Base-by-base conservation (phyloP, 2,888 invertebrate species). In the Axea sp. region DNA sequence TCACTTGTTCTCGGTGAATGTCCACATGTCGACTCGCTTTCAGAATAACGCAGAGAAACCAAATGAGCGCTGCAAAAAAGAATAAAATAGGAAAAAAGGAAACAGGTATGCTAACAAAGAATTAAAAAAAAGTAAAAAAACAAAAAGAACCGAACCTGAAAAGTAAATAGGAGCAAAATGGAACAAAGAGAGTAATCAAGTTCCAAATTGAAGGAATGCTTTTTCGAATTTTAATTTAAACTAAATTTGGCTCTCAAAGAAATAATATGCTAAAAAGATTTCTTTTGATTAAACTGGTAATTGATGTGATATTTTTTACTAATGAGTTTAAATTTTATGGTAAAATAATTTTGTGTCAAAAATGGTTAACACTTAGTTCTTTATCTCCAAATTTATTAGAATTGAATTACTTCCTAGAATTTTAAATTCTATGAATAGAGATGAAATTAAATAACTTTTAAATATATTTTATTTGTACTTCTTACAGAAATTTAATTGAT, bases 1-100 rank as follows among this genome's bases (percentile, higher is more conserved):
- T 73, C 67, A 35, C 60, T 67, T 73, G 67, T 73, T 55, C 67
- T 35, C 49, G 24, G 15, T 55, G 41, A 73, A 73, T 62, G 55
- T 62, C 62, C 67, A 60, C 60, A 71, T 71, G 59, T 41, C 53
- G 51, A 60, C 37, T 69, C 49, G 47, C 47, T 57, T 60, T 51
- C 60, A 51, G 45, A 53, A 33, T 45, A 39, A 57, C 43, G 68
- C 17, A 19, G 59, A 37, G 43, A 53, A 51, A 59, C 28, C 53
- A 60, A 69, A 69, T 69, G 60, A 69, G 51, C 22, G 33, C 37
- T 22, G 24, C 30, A 49, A 65, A 65, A 67, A 49, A 30, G 35
- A 19, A 37, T 24, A 14, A 30, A 55, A 15, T 12, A 12, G 7
- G 43, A 24, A 49, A 47, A 41, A 65, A 26, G 33, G 57, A 67